Percentiles rank a stretch among this genome's conserved stretches.
Evolutionary conservation across 2,888 invertebrate species (phyloP).

Genomic region (Formica aserva): DNA sequence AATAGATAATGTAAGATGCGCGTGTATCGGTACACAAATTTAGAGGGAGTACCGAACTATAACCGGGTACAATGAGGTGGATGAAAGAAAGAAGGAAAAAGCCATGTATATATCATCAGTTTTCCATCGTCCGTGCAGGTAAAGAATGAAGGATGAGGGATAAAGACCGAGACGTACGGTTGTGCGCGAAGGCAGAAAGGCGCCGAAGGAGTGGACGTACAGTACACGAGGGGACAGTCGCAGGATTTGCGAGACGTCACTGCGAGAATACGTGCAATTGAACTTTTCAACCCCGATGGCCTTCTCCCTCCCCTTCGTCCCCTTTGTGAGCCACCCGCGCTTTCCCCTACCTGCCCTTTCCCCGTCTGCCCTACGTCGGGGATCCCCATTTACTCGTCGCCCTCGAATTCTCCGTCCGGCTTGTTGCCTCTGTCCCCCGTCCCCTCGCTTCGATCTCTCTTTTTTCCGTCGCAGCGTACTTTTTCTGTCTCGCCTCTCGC

Average conservation of each 20-base stretch:
- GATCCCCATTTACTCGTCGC: conserved; percentile 75
- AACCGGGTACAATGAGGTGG: conserved; percentile 33
- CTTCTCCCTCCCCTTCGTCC: conserved; percentile 63
- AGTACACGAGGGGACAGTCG: conserved; percentile 71
- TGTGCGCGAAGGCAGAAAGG: conserved; percentile 33
- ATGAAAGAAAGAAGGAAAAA: conserved; percentile 20
- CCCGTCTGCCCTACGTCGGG: conserved; percentile 60
- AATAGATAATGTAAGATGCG: neutral
- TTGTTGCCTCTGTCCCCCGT: conserved; percentile 66
- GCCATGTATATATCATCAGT: conserved; percentile 74
- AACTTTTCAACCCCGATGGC: conserved; percentile 84
- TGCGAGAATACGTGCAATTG: conserved; percentile 85
- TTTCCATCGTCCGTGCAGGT: conserved; percentile 65
- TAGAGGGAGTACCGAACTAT: neutral
- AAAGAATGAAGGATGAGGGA: conserved; percentile 33
- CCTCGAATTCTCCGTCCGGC: conserved; percentile 76
- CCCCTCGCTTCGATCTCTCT: conserved; percentile 57
- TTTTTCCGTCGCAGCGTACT: conserved; percentile 47
- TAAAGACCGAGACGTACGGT: conserved; percentile 56
- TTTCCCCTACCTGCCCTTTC: conserved; percentile 47
- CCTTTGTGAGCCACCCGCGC: conserved; percentile 64
- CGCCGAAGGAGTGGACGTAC: conserved; percentile 55
- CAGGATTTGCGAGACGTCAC: conserved; percentile 84
- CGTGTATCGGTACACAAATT: conserved; percentile 31
- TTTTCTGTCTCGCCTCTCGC: conserved; percentile 52